Percentiles rank a stretch among this genome's conserved stretches.
Conservation (phyloP, 2,797 vertebrate genomes). For the Coregonus sp. region DNA sequence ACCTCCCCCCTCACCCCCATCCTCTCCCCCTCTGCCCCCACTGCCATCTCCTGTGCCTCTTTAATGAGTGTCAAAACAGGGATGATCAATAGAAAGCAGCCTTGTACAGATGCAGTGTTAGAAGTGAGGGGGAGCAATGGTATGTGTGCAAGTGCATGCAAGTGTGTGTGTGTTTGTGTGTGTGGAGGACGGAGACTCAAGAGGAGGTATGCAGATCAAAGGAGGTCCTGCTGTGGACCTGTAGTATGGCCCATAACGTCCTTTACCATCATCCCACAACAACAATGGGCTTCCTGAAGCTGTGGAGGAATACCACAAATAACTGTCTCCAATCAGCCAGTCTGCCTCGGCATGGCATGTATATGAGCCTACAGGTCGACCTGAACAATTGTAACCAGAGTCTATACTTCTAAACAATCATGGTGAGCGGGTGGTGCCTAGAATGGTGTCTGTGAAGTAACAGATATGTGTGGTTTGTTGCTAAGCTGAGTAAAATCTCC, state of each 20-base stretch:
- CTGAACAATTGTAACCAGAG: neutral
- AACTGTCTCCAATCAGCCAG: neutral
- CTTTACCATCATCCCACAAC: neutral
- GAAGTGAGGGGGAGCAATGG: neutral
- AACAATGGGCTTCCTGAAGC: slow-evolving; percentile 2
- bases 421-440: too few relatives aligned
- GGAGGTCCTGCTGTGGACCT: neutral
- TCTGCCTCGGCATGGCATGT: neutral
- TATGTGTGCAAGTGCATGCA: too few relatives aligned
- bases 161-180: neutral
- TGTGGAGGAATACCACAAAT: neutral
- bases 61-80: neutral
- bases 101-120: neutral
- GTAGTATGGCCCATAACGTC: neutral
- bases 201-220: neutral
- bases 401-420: neutral
- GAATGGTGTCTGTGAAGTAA: too few relatives aligned
- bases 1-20: neutral
- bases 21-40: neutral
- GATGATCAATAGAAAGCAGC: neutral
- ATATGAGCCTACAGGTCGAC: neutral
- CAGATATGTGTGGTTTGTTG: neutral
- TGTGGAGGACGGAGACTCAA: neutral
- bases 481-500: too few relatives aligned
- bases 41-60: slow-evolving; percentile 5